phyloP scores from a whole-genome alignment of 2,888 invertebrate species.

The Spodoptera picta region DNA sequence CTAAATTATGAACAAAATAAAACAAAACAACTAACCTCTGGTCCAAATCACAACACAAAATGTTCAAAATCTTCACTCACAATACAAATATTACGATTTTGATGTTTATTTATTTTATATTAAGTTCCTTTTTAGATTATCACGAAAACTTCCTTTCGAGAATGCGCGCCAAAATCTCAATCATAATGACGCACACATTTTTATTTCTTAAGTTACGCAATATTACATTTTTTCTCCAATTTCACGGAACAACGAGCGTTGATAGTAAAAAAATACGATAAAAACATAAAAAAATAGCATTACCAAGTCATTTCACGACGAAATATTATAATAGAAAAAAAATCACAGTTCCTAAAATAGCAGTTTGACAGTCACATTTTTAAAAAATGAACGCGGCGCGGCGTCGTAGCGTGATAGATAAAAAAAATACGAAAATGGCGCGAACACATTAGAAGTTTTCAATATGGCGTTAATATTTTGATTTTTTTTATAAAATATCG shows the following conservation, averaged over 20 bases:
- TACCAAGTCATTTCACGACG: conserved; percentile 50
- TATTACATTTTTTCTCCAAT: conserved; percentile 76
- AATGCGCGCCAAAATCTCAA: conserved; percentile 61
- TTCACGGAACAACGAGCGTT: conserved; percentile 70
- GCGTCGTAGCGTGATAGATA: conserved; percentile 43
- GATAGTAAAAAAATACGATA: conserved; percentile 60
- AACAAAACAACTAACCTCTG: conserved; percentile 44
- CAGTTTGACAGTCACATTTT: conserved; percentile 70
- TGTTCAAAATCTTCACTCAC: conserved; percentile 52
- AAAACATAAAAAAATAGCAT: conserved; percentile 49
- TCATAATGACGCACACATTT: conserved; percentile 62
- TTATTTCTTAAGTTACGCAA: conserved; percentile 71
- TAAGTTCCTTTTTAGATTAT: conserved; percentile 39
- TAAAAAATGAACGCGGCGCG: conserved; percentile 53
- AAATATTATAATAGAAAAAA: conserved; percentile 32
- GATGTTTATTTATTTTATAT: conserved; percentile 23
- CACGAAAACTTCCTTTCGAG: conserved; percentile 37
- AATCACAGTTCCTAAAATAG: conserved; percentile 59
- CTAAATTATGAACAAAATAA: conserved; percentile 8
- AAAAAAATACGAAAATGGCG: conserved; percentile 60
- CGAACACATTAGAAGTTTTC: conserved; percentile 57
- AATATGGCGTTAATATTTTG: conserved; percentile 56
- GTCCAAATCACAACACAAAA: conserved; percentile 49
- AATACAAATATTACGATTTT: conserved; percentile 22
- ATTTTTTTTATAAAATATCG: conserved; percentile 56